A percentile compares a stretch with the other conserved stretches of the same genome.
Evolutionary conservation across 2,797 vertebrate genomes (phyloP).

Genomic region (Xenops minutus): DNA sequence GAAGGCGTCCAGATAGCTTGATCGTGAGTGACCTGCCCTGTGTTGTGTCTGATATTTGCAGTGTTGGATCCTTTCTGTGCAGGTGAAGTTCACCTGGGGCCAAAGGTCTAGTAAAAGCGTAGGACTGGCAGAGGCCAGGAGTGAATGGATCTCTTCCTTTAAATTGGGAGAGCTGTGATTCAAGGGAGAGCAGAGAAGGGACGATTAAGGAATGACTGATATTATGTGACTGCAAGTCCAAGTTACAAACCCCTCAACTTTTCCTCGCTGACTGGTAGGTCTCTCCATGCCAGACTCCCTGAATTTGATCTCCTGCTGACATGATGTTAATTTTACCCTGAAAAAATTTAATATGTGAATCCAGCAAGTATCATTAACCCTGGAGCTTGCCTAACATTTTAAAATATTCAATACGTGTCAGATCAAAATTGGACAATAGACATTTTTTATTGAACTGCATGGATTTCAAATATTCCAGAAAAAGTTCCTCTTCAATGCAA

Average conservation of each 20-base stretch:
- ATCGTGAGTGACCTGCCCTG: rapidly evolving
- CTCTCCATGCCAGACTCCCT: not conserved
- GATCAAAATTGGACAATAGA: not conserved
- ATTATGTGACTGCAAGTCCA: not conserved
- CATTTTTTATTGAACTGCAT: not conserved
- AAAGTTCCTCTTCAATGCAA: not conserved
- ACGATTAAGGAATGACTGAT: not conserved
- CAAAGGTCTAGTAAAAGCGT: not conserved
- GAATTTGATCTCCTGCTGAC: not conserved
- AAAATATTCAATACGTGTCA: not conserved
- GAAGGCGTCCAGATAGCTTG: not conserved
- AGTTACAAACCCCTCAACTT: not conserved
- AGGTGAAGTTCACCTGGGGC: not conserved
- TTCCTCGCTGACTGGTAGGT: not conserved
- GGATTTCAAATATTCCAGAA: not conserved
- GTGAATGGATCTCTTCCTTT: not conserved
- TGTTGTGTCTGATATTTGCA: not conserved
- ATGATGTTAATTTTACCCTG: not conserved
- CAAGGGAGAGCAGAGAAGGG: not conserved
- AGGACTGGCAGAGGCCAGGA: not conserved
- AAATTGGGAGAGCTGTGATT: not conserved
- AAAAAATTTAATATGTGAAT: not conserved
- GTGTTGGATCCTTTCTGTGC: not conserved
- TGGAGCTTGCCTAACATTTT: not conserved
- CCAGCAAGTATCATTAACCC: not conserved